Evolutionary conservation across 1,140 invertebrate genomes (phyloP), one percentile per base, ranked within the genome.

Genomic region (Listronotus oregonensis): DNA sequence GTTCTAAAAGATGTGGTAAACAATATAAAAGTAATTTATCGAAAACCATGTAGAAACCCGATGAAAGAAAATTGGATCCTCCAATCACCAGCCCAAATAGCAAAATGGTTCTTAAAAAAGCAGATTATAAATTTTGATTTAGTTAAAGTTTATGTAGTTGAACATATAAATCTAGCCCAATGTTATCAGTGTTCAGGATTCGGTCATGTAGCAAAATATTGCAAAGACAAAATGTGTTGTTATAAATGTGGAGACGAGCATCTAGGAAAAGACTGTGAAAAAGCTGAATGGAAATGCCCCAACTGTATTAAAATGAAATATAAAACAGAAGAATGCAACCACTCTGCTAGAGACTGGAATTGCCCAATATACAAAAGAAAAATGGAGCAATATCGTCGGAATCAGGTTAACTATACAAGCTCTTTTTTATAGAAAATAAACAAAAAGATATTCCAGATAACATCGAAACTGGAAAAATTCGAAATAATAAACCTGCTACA

Each of bases 21-120:
- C 1, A 55, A 63, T 40, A 52, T 63, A 10, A 54, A 46, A 63
- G 32, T 62, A 12, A 62, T 62, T 12, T 17, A 32, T 40, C 32
- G 59, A 46, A 40, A 15, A 31, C 10, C 51, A 17, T 64, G 62
- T 57, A 46, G 42, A 27, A 64, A 64, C 37, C 40, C 34, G 8
- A 6, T 27, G 11, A 43, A 43, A 64, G 51, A 64, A 46, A 64
- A 64, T 31, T 64, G 61, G 61, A 64, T 64, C 9, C 51, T 64
- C n/a, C 59, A 62, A 17, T 52, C 61, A 21, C 50, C 50, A 61
- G 42, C 52, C 4, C 42, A 57, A 7, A 37, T 64, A n/a, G 54
- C 62, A 12, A 46, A 64, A 64, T 64, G 62, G 62, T 64, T 57
- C 31, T 54, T 64, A 11, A 64, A 57, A 39, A 56, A 58, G 34